Evolutionary conservation across 2,888 invertebrate genomes (phyloP), one percentile per base, ranked within the genome.

Genomic region (Metellina segmentata): DNA sequence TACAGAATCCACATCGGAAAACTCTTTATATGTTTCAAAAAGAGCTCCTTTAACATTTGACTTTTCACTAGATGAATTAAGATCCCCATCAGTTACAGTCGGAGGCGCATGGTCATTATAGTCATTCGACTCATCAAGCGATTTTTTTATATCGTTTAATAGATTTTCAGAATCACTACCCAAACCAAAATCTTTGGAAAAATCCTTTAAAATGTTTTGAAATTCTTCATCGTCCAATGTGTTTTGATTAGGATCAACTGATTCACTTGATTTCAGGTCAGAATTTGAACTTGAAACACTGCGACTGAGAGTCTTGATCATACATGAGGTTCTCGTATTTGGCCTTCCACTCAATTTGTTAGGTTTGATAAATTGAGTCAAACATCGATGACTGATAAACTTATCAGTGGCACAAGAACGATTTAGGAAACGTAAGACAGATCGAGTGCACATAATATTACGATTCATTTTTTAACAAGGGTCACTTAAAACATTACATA

Each of bases 171-270:
- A 49, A 16, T 92, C 89, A 85, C 51, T 71, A 52, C 52, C 71
- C 61, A 92, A 79, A 85, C 74, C 75, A 85, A 92, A 92, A 74
- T 92, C 92, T 49, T 81, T 85, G 0, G 81, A 34, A 75, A 92
- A 89, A 77, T 92, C 92, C 70, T 89, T 87, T 71, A 92, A 69
- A 52, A 89, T 89, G 89, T 72, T 92, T 70, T 89, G 74, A 51
- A 92, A 89, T 69, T 92, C 92, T 85, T 85, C 81, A 74, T 92
- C 89, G 11, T 91, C 81, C 48, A 85, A 78, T n/a, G 75, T 7
- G 9, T 92, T 81, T 51, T 48, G 6, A 16, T n/a, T 72, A n/a
- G 71, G 77, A 77, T 82, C 83, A 75, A 74, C 61, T 1, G 79
- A 49, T 88, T 81, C 81, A 49, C 49, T 74, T 8, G 74, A 48